These are phyloP conservation scores for Serranus cabrilla DNA, from an alignment of 2,797 vertebrate species.

Conservation along the genomic window DNA sequence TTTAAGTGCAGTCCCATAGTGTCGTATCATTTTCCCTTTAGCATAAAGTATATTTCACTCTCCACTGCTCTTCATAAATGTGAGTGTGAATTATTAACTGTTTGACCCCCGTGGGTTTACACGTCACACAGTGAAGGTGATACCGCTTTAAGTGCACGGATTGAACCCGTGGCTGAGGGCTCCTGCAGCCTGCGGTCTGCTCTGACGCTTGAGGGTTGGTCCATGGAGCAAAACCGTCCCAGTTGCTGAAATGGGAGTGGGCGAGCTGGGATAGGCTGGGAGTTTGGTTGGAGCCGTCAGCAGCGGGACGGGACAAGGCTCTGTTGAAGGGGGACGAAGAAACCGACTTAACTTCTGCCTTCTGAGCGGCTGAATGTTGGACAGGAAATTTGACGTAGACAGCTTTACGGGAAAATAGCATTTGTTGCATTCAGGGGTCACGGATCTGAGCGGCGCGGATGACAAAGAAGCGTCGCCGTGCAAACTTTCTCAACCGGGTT, in stretches of 20 bases:
- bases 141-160: constrained; percentile 5
- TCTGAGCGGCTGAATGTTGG: constrained; percentile 54
- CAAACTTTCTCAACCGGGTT: constrained; percentile 73
- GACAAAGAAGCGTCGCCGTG: constrained; percentile 60
- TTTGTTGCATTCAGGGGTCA: constrained; percentile 38
- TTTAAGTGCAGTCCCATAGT: neutral
- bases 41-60: neutral
- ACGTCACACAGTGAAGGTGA: neutral
- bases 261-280: constrained; percentile 89
- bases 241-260: constrained; percentile 74
- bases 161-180: neutral
- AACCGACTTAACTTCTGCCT: constrained; percentile 46
- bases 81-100: neutral
- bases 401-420: constrained; percentile 35
- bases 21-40: neutral
- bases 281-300: constrained; percentile 78
- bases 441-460: constrained; percentile 60
- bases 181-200: constrained; percentile 36
- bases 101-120: neutral
- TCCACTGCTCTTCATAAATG: neutral
- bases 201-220: constrained; percentile 61
- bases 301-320: constrained; percentile 60
- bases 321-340: constrained; percentile 14
- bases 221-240: constrained; percentile 42
- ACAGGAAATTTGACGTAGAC: constrained; percentile 57